Conservation (phyloP, 1,140 invertebrate species). For the Scylla paramamosain region DNA sequence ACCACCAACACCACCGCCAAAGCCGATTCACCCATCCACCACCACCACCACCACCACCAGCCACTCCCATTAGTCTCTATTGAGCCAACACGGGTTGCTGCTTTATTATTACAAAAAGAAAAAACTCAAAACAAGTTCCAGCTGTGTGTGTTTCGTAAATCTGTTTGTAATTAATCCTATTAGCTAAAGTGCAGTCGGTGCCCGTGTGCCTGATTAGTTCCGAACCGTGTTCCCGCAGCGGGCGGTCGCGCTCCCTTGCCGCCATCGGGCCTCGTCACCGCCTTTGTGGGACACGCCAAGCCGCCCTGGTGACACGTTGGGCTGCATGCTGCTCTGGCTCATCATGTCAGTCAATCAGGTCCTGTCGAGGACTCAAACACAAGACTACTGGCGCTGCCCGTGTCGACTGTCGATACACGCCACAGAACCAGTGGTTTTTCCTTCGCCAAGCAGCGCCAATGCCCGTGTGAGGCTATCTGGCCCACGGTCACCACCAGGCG, state of each 20-base stretch:
- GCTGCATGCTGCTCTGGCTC: not conserved
- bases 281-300: not conserved
- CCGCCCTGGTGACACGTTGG: not conserved
- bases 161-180: slow-evolving; percentile 15
- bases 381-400: not conserved
- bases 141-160: not conserved
- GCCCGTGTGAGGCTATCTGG: not conserved
- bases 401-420: not conserved
- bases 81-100: not conserved
- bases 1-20: not conserved
- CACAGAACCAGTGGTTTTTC: not conserved
- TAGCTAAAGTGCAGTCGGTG: not conserved
- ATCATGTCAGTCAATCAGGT: not conserved
- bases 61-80: not conserved
- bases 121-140: no score
- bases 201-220: not conserved
- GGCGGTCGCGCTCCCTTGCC: not conserved
- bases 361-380: not conserved
- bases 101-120: not conserved
- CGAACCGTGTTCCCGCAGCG: not conserved
- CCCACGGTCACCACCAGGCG: not conserved
- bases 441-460: not conserved
- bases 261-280: not conserved
- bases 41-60: not conserved
- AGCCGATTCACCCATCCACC: not conserved